A percentile compares a stretch with the other conserved stretches of the same genome.
These are phyloP conservation scores for Amphiprion clarkii DNA, from an alignment of 2,797 vertebrate species.

Conservation along the genomic window DNA sequence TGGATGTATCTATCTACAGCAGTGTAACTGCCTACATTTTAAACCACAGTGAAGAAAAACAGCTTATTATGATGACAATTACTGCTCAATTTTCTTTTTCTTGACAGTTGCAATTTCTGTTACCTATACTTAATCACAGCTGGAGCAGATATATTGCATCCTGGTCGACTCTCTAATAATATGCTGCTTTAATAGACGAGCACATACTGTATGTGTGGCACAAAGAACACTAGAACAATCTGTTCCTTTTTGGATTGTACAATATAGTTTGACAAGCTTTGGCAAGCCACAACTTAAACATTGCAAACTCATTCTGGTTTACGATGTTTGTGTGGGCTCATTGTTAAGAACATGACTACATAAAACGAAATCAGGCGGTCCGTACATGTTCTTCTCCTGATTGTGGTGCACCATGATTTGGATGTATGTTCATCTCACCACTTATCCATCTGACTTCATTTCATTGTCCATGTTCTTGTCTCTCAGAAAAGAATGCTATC, in stretches of 20 bases:
- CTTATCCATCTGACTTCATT: constrained; percentile 37
- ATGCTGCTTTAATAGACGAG: neutral
- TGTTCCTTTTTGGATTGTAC: neutral
- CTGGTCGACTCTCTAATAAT: neutral
- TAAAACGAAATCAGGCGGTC: neutral
- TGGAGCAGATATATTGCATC: neutral
- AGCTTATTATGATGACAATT: too few species aligned
- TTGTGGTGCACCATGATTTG: constrained; percentile 58
- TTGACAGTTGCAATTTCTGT: neutral
- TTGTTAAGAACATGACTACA: neutral
- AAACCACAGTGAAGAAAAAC: neutral
- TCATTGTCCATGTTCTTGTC: constrained; percentile 14
- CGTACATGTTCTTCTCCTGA: neutral
- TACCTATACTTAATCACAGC: neutral
- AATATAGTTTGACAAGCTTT: constrained; percentile 14
- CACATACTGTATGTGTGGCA: constrained; percentile 17
- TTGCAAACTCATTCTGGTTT: constrained; percentile 34
- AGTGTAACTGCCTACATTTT: neutral
- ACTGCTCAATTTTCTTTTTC: neutral
- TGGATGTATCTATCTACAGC: neutral
- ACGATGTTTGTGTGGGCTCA: constrained; percentile 28
- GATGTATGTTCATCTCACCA: constrained; percentile 43
- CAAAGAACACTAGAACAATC: neutral
- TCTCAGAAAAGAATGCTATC: constrained; percentile 9
- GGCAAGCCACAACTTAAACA: constrained; percentile 36